phyloP scores from a whole-genome alignment of 2,888 invertebrate genomes.

The Chrysopilus asiliformis region DNA sequence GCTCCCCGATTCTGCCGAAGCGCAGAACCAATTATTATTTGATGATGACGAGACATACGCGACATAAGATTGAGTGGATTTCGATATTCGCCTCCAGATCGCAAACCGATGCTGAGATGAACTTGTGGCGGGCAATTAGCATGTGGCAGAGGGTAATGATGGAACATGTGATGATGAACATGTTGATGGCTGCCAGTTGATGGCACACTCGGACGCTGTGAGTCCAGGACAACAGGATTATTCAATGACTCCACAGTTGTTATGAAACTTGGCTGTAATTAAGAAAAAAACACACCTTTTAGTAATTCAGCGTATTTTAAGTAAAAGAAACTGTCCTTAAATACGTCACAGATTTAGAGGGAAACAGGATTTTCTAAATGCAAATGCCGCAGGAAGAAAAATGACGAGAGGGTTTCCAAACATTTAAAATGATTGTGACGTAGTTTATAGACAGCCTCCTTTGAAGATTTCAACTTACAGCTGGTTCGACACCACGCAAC shows the following conservation, averaged over 20 bases:
- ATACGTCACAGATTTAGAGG: too few species aligned
- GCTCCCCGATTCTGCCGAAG: conserved; percentile 57
- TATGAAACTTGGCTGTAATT: too few species aligned
- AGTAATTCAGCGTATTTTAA: too few species aligned
- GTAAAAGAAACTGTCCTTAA: too few species aligned
- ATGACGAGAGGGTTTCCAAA: too few species aligned
- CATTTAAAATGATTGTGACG: too few species aligned
- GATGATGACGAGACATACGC: conserved; percentile 36
- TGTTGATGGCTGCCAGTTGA: conserved; percentile 38
- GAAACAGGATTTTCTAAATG: too few species aligned
- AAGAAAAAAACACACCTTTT: too few species aligned
- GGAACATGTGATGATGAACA: conserved; percentile 66
- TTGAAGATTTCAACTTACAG: conserved; percentile 7
- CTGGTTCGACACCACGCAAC: conserved; percentile 30
- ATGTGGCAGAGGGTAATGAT: conserved; percentile 41
- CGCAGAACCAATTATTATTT: conserved; percentile 40
- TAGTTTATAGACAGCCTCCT: too few species aligned
- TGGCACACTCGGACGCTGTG: conserved; percentile 7
- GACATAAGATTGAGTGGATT: conserved; percentile 16
- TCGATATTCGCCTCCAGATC: conserved; percentile 21
- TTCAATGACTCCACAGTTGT: too few species aligned
- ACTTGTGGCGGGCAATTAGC: conserved; percentile 18
- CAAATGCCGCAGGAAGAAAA: too few species aligned
- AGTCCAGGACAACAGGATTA: too few species aligned
- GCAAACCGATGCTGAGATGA: conserved; percentile 34